phyloP scores from a whole-genome alignment of 2,797 vertebrate genomes.

The Danio tinwini region DNA sequence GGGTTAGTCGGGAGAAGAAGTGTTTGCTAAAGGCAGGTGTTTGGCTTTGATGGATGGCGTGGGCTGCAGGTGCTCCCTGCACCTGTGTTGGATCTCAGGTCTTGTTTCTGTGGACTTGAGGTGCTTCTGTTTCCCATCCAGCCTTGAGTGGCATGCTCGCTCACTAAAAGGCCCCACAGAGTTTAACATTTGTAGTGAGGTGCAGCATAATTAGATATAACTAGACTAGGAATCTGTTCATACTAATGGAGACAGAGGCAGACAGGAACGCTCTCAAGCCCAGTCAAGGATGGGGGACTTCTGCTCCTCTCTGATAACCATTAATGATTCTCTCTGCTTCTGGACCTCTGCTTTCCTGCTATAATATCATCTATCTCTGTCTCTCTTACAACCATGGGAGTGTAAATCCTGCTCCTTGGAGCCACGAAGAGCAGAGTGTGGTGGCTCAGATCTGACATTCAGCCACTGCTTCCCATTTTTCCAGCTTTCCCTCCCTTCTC shows the following conservation, averaged over 20 bases:
- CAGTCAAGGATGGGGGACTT: conserved; percentile 48
- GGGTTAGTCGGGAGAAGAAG: conserved; percentile 64
- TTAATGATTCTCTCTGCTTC: conserved; percentile 58
- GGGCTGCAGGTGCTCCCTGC: conserved; percentile 47
- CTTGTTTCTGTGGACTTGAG: conserved; percentile 46
- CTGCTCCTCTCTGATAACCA: conserved; percentile 46
- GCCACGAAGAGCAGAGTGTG: conserved; percentile 75
- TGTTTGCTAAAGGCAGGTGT: conserved; percentile 41
- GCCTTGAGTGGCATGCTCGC: conserved; percentile 21
- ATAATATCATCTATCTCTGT: conserved; percentile 61
- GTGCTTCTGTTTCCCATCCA: conserved; percentile 41
- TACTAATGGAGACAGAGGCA: conserved; percentile 35
- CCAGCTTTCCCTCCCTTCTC: conserved; percentile 6
- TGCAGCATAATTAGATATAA: conserved; percentile 41
- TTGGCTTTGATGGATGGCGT: conserved; percentile 43
- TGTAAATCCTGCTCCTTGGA: conserved; percentile 80
- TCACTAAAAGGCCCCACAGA: conserved; percentile 41
- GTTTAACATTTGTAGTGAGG: conserved; percentile 47
- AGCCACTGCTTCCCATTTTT: conserved; percentile 51
- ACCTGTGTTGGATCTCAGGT: conserved; percentile 36
- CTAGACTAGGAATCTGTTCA: conserved; percentile 43
- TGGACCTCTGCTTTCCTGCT: conserved; percentile 70
- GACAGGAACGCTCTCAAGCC: conserved; percentile 20
- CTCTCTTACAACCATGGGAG: conserved; percentile 69
- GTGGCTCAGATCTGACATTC: conserved; percentile 76